phyloP scores from a whole-genome alignment of 2,888 invertebrate species.

The Tubulanus polymorphus region DNA sequence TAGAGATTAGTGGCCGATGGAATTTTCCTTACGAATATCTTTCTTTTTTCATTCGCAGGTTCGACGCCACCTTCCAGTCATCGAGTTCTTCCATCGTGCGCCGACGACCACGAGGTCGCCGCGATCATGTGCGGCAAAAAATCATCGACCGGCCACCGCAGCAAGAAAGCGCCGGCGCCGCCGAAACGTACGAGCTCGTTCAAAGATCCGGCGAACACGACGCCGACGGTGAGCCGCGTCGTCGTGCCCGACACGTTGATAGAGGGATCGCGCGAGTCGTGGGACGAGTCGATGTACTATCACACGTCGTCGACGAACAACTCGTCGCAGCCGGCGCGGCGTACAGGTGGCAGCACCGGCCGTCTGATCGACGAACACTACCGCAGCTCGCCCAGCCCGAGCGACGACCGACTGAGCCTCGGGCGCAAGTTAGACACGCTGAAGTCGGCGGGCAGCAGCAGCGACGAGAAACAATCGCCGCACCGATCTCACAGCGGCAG shows the following conservation, averaged over 20 bases:
- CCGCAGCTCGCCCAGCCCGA: conserved; percentile 4
- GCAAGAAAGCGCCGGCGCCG: conserved; percentile 88
- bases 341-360: background rate
- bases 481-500: conserved; percentile 23
- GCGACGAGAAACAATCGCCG: conserved; percentile 21
- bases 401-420: background rate
- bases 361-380: conserved; percentile 3
- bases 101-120: conserved; percentile 17
- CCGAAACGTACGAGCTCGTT: conserved; percentile 91
- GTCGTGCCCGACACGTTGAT: background rate
- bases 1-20: too few species aligned
- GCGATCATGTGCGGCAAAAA: background rate
- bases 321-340: too few species aligned
- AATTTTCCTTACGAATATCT: too few species aligned
- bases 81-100: conserved; percentile 32
- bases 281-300: too few species aligned
- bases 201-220: conserved; percentile 30
- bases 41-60: conserved; percentile 29
- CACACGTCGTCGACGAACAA: too few species aligned
- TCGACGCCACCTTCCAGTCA: conserved; percentile 42
- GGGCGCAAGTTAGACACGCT: background rate
- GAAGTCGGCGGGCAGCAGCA: conserved; percentile 23
- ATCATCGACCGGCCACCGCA: background rate
- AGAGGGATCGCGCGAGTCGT: too few species aligned
- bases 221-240: background rate